Evolutionary conservation across 1,140 invertebrate species (phyloP).

Genomic region (Amyelois transitella): DNA sequence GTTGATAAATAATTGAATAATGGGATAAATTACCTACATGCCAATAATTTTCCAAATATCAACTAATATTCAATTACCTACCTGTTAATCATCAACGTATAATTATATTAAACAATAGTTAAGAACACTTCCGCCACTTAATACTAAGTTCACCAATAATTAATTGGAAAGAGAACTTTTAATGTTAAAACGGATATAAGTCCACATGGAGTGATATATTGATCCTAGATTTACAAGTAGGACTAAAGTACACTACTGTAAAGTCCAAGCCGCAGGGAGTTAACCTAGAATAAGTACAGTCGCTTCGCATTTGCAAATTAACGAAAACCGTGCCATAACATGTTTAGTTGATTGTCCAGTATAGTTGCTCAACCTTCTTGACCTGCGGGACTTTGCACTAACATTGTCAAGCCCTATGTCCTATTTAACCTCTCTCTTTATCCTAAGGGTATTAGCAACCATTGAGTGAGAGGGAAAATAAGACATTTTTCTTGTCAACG

Average conservation of each 20-base stretch:
- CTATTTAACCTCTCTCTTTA: too few relatives aligned
- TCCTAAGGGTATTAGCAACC: too few relatives aligned
- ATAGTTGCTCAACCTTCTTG: slow-evolving; percentile 42
- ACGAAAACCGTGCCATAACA: slow-evolving; percentile 61
- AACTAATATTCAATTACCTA: too few relatives aligned
- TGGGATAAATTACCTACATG: too few relatives aligned
- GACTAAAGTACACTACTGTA: not conserved
- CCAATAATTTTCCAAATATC: too few relatives aligned
- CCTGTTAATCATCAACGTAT: too few relatives aligned
- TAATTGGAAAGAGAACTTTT: not conserved
- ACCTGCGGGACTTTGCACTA: too few relatives aligned
- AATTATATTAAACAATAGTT: too few relatives aligned
- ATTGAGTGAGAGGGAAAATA: slow-evolving; percentile 18
- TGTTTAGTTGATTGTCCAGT: slow-evolving; percentile 27
- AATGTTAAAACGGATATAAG: not conserved
- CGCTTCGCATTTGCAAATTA: slow-evolving; percentile 34
- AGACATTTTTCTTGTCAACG: too few relatives aligned
- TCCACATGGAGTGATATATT: not conserved
- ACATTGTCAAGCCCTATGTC: too few relatives aligned
- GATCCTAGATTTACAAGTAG: not conserved
- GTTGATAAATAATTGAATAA: not conserved
- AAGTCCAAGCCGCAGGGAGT: slow-evolving; percentile 6
- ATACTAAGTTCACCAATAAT: not conserved
- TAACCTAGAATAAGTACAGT: slow-evolving; percentile 27
- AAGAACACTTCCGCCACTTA: too few relatives aligned